Evolutionary conservation across 2,797 vertebrate genomes (phyloP), one percentile per base, ranked within the genome.

Genomic region (Sebastes matsubarae): DNA sequence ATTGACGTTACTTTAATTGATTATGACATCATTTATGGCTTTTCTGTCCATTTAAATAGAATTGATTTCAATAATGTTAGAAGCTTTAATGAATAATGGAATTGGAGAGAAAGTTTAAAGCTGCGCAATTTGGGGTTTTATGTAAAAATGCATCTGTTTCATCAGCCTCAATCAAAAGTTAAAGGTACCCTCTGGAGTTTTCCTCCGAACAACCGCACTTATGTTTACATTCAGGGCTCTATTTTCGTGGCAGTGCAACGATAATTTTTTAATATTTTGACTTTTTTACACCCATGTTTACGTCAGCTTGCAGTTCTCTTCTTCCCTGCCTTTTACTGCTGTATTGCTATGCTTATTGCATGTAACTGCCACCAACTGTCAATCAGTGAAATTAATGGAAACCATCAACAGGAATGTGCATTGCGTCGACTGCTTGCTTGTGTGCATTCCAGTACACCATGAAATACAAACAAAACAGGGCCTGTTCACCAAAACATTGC

Each of bases 1-100:
- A 72, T 60, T 52, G 52, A 65, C 32, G 72, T 81, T 73, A 57
- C 79, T 71, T 61, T 38, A 76, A 89, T 42, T 50, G 46, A 75
- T 18, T 6, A 61, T 55, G 81, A 83, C 75, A 71, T 82, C 10
- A 74, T 69, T 77, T 72, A 78, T 64, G 30, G n/a, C 63, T 60
- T 72, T 67, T 72, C 27, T 29, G 6, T 82, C 38, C 16, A 29
- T 81, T 81, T 61, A 58, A 67, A 54, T 25, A 25, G 4, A 63
- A 64, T 50, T 77, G 74, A 69, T 68, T 71, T 72, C 20, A 67
- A 66, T 74, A 9, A 52, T 18, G 38, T 74, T 52, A 13, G 30
- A 79, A 32, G 63, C 22, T 64, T 69, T 70, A 30, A 64, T 71
- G 32, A 72, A 29, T 46, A 20, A 34, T 24, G 6, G 1, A 8